phyloP scores from a whole-genome alignment of 1,140 invertebrate genomes.

The Pseudomyrmex concolor region DNA sequence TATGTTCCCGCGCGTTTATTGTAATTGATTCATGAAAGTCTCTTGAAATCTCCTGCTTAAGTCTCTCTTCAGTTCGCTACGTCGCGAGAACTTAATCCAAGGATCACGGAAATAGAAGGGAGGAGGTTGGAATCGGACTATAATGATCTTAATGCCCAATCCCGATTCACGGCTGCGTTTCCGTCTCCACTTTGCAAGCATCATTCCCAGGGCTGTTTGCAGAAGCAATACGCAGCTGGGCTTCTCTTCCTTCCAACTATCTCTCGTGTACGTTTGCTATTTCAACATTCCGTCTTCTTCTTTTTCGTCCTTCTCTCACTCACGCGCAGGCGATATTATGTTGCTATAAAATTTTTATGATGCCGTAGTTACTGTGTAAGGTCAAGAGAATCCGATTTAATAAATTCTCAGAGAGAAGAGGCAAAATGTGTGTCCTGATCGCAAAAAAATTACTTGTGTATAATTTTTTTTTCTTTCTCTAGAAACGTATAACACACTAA shows the following conservation, averaged over 20 bases:
- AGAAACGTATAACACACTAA: too few species aligned
- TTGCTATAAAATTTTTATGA: too few species aligned
- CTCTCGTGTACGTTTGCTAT: not conserved
- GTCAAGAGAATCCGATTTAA: too few species aligned
- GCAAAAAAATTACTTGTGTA: too few species aligned
- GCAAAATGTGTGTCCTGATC: too few species aligned
- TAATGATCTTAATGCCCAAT: constrained; percentile 68
- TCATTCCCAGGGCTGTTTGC: constrained; percentile 1
- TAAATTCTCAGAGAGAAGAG: too few species aligned
- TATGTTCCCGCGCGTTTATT: not conserved
- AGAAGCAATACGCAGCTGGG: not conserved
- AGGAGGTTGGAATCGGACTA: constrained; percentile 16
- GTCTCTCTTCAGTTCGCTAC: constrained; percentile 17
- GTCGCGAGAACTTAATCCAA: constrained; percentile 59
- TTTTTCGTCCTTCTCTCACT: not conserved
- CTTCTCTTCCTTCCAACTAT: not conserved
- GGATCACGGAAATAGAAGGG: constrained; percentile 33
- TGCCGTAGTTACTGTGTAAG: too few species aligned
- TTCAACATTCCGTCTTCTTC: constrained; percentile 2
- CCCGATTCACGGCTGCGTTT: constrained; percentile 61
- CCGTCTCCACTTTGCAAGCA: constrained; percentile 31
- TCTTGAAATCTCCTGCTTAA: constrained; percentile 28
- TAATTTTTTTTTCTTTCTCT: too few species aligned
- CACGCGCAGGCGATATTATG: too few species aligned
- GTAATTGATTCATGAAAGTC: constrained; percentile 43